These are phyloP conservation scores for Sitta carolinensis DNA, from an alignment of 2,797 vertebrate genomes.

Conservation along the genomic window DNA sequence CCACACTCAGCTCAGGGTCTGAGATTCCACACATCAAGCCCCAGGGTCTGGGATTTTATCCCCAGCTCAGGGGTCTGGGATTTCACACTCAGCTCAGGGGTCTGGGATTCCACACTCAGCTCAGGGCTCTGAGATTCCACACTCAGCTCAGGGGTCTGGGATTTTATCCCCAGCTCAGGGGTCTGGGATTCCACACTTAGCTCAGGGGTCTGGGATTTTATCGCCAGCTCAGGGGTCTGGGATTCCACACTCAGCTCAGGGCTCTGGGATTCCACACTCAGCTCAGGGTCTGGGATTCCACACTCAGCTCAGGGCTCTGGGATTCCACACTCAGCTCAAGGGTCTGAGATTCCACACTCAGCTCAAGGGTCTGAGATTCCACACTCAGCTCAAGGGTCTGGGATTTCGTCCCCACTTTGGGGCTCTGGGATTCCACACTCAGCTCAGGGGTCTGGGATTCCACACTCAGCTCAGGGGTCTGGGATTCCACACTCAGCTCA, in stretches of 20 bases:
- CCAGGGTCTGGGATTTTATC: not conserved
- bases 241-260: fast-evolving
- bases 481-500: too few species aligned
- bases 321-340: fast-evolving
- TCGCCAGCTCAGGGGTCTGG: fast-evolving
- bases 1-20: too few species aligned
- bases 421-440: too few species aligned
- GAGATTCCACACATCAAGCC: too few species aligned
- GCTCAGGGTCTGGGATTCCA: not conserved
- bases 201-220: fast-evolving
- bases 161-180: not conserved
- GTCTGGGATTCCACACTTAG: too few species aligned
- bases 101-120: too few species aligned
- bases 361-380: too few species aligned
- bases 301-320: fast-evolving
- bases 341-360: not conserved
- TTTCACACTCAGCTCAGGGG: too few species aligned
- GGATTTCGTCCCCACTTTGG: too few species aligned
- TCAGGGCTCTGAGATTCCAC: fast-evolving
- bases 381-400: too few species aligned
- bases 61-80: not conserved
- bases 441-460: not conserved
- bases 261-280: not conserved
- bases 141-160: fast-evolving
- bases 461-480: too few species aligned